Evolutionary conservation across 2,888 invertebrate genomes (phyloP), one percentile per base, ranked within the genome.

Genomic region (Orthosia cruda): DNA sequence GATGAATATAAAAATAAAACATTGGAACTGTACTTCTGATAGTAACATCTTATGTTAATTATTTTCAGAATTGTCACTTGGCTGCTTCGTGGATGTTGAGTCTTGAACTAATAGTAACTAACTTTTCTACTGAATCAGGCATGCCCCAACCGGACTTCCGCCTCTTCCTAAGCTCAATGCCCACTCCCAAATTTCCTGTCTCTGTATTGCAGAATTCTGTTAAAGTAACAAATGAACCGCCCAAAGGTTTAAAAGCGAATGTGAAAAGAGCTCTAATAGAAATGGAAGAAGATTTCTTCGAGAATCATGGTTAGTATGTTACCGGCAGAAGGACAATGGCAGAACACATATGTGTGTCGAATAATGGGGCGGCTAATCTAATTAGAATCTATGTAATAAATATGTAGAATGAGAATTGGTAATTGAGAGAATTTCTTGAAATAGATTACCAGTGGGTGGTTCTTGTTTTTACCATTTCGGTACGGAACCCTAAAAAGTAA

Each of bases 161-260:
- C 45, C 95, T 99, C 0, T 99, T 97, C 94, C 96, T 99, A 65
- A 99, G 99, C 80, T 99, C 99, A 3, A 99, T 99, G 98, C 99
- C 99, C 0, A 98, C 98, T 0, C 97, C 97, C 47, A 97, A 97
- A 85, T 99, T 99, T 92, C 99, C 99, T 0, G 98, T 99, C 0
- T 98, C 99, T 3, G 98, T 99, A 15, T 96, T 99, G 3, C 99
- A 99, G 93, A 99, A 99, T 93, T 98, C 99, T 1, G 98, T 99
- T 0, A 99, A 99, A 96, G 98, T 99, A 71, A 99, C 99, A 0
- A 99, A 99, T 92, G 99, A 99, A 92, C 99, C 99, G 0, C 99
- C 99, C 0, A 99, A 98, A 93, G 99, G 99, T 1, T 95, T 99
- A 4, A 97, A 98, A 88, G 98, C 99, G 12, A 99, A 99, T 92